phyloP scores from a whole-genome alignment of 2,113 vertebrate species.

The Anthoscopus minutus region DNA sequence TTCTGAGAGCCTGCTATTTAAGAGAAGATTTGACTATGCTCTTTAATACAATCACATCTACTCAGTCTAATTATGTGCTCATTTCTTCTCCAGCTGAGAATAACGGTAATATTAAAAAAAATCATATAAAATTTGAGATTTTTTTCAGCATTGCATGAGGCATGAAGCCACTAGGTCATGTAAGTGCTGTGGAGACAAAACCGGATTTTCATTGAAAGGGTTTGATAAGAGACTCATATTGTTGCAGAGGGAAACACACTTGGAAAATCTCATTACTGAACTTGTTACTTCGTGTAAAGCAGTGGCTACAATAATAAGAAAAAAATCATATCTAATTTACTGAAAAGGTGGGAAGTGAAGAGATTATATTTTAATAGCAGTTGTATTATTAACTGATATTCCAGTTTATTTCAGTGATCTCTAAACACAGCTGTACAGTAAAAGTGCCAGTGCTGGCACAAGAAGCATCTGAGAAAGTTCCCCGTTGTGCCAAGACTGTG shows the following conservation, averaged over 20 bases:
- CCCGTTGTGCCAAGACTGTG: conserved; percentile 55
- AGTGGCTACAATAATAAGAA: background rate
- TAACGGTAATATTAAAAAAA: background rate
- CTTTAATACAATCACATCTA: conserved; percentile 37
- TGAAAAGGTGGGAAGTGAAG: background rate
- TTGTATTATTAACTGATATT: background rate
- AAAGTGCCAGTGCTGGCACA: conserved; percentile 30
- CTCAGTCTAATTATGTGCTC: conserved; percentile 9
- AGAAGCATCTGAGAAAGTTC: conserved; percentile 29
- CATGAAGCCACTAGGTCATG: background rate
- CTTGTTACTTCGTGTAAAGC: background rate
- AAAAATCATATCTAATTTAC: background rate
- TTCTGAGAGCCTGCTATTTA: conserved; percentile 24
- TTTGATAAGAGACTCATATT: background rate
- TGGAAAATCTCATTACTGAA: background rate
- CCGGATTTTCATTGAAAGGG: background rate
- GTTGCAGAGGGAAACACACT: background rate
- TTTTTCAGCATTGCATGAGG: conserved; percentile 15
- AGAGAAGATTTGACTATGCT: conserved; percentile 11
- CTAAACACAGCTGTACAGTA: conserved; percentile 25
- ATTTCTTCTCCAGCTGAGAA: background rate
- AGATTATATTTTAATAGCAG: background rate
- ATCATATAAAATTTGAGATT: background rate
- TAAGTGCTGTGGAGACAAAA: conserved; percentile 1
- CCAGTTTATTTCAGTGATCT: background rate